These are phyloP conservation scores for Coendou prehensilis DNA, from an alignment of 2,797 vertebrate genomes.

Conservation along the genomic window DNA sequence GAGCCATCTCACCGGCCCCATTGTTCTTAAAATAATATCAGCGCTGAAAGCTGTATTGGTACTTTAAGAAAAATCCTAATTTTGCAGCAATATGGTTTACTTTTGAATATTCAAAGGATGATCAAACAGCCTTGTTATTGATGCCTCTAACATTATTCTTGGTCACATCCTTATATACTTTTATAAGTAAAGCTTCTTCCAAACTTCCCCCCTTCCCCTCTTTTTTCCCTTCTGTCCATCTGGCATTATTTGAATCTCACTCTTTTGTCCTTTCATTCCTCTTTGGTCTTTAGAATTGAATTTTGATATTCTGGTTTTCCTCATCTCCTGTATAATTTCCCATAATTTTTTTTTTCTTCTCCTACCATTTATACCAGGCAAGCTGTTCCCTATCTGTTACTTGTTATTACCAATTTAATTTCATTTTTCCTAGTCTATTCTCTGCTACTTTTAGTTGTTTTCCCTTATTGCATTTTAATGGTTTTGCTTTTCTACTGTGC, in stretches of 20 bases:
- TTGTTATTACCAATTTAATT: slow-evolving; percentile 62
- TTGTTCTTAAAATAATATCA: slow-evolving; percentile 42
- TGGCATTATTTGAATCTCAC: not conserved
- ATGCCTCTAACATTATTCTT: slow-evolving; percentile 33
- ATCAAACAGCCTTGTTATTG: not conserved
- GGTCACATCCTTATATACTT: not conserved
- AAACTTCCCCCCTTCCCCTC: not conserved
- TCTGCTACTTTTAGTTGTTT: slow-evolving; percentile 47
- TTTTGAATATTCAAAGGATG: slow-evolving; percentile 33
- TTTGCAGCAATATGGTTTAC: not conserved
- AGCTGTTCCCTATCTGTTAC: not conserved
- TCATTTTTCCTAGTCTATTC: slow-evolving; percentile 30
- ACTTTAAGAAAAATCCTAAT: slow-evolving; percentile 29
- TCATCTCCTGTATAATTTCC: slow-evolving; percentile 28
- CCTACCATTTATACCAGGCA: slow-evolving; percentile 1
- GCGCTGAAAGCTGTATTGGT: slow-evolving; percentile 1
- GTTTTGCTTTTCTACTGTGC: slow-evolving; percentile 53
- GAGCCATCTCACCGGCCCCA: not conserved
- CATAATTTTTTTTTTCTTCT: slow-evolving; percentile 49
- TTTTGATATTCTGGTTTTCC: slow-evolving; percentile 29
- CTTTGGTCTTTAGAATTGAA: slow-evolving; percentile 56
- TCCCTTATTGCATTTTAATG: slow-evolving; percentile 65
- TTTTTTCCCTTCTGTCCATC: not conserved
- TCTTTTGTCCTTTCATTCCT: slow-evolving; percentile 29
- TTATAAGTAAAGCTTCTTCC: not conserved